A percentile compares a stretch with the other conserved stretches of the same genome.
Evolutionary conservation across 1,140 invertebrate species (phyloP).

Genomic region (Drosophila elegans): DNA sequence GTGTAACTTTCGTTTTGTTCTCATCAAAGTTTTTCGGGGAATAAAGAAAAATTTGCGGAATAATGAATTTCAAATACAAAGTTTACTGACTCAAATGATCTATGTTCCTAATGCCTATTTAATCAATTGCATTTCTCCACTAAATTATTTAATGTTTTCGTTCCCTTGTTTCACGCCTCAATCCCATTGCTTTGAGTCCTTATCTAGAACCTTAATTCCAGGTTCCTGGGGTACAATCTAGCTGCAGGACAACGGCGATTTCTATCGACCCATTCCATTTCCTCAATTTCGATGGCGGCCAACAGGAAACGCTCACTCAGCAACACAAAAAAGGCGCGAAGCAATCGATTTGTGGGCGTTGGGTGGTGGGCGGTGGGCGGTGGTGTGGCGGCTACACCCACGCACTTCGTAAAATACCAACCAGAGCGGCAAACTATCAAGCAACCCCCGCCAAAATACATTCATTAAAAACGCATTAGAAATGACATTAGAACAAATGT

Average conservation of each 20-base stretch:
- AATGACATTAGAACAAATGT: slow-evolving; percentile 81
- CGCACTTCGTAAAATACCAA: slow-evolving; percentile 20
- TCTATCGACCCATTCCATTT: slow-evolving; percentile 9
- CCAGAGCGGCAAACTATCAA: slow-evolving; percentile 16
- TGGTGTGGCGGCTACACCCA: slow-evolving; percentile 3
- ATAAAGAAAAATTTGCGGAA: too few relatives aligned
- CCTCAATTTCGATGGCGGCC: slow-evolving; percentile 37
- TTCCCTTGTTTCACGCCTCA: not conserved
- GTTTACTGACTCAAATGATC: not conserved
- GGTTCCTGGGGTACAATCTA: slow-evolving; percentile 24
- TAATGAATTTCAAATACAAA: not conserved
- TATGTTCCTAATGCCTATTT: not conserved
- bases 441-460: slow-evolving; percentile 36
- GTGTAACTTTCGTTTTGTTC: slow-evolving; percentile 22
- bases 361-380: slow-evolving; percentile 4
- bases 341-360: slow-evolving; percentile 79
- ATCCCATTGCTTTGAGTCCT: not conserved
- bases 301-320: slow-evolving; percentile 70
- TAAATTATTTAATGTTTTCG: not conserved
- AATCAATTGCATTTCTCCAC: slow-evolving; percentile 1
- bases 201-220: slow-evolving; percentile 30
- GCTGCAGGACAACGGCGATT: slow-evolving; percentile 29
- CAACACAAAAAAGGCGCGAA: slow-evolving; percentile 77
- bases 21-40: not conserved
- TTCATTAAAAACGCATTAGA: slow-evolving; percentile 84